A percentile compares a stretch with the other conserved stretches of the same genome.
Conservation (phyloP, 2,888 invertebrate species). For the Aricia artaxerxes region DNA sequence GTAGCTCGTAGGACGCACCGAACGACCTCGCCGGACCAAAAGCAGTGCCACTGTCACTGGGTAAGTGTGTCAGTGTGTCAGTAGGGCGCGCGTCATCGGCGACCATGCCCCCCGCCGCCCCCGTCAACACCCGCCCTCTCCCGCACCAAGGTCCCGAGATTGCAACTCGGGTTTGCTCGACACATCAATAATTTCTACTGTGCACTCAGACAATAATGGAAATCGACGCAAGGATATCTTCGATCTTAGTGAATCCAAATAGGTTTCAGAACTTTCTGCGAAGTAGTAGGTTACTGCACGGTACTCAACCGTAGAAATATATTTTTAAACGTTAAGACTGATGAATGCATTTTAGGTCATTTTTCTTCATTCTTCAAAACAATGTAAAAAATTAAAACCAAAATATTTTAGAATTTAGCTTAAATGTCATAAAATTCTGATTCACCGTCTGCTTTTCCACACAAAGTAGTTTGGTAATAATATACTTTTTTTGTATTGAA, state of each 20-base stretch:
- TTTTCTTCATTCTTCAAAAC: too few relatives aligned
- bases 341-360: background rate
- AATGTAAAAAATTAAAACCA: too few relatives aligned
- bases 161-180: conserved; percentile 62
- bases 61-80: conserved; percentile 80
- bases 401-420: too few relatives aligned
- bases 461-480: too few relatives aligned
- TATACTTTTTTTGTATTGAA: too few relatives aligned
- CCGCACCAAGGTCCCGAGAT: conserved; percentile 71
- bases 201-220: conserved; percentile 37
- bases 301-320: background rate
- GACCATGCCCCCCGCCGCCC: conserved; percentile 61
- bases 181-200: conserved; percentile 52
- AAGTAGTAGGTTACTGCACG: too few relatives aligned
- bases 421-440: too few relatives aligned
- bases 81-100: conserved; percentile 78
- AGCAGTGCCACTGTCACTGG: conserved; percentile 80
- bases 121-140: conserved; percentile 51
- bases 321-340: background rate
- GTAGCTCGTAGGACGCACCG: conserved; percentile 70
- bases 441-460: too few relatives aligned
- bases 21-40: conserved; percentile 76
- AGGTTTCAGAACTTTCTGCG: background rate
- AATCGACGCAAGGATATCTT: conserved; percentile 3
- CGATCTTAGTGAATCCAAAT: background rate